Base-by-base conservation (phyloP, 2,797 vertebrate species). In the Betta splendens region DNA sequence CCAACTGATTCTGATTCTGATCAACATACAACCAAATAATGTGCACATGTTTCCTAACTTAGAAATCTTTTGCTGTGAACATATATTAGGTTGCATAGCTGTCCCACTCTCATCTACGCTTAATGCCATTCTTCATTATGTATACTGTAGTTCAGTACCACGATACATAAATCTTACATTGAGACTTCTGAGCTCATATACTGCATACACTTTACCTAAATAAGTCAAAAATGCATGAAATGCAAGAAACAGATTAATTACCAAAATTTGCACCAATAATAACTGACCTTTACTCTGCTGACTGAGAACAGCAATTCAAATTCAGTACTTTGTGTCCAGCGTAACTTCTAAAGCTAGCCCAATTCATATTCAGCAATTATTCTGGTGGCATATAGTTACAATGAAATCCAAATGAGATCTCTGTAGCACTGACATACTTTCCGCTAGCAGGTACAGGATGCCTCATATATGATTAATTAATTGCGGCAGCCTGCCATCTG, bases 381-480 rank as follows among this genome's bases (percentile, higher is more conserved):
- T 86, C 70, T 72, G 77, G 80, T 73, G 79, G 77, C 84, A 82
- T 56, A 78, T 58, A 75, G 67, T 67, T 72, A 84, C 80, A 85
- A 72, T 79, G 72, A 80, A 86, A 86, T 88, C 84, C 88, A 91
- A 90, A 90, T 88, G 73, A 91, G 86, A 91, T 90, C 88, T 92
- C 85, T 77, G 82, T 79, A 89, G 91, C 87, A 73, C 75, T 90
- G 91, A 91, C 90, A 91, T 77, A 91, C 87, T 92, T 92, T 92
- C 85, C 68, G 66, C 83, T 72, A 75, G 82, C 89, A 91, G 87
- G 86, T 91, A 90, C 87, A 84, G 86, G 87, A 85, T 77, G 88
- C 87, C 88, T 91, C 88, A 90, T 91, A 90, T 89, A 92, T 90
- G 90, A 91, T 92, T 91, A 89, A 92, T 92, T 91, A 93, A 92